Conservation (phyloP, 2,797 vertebrate species). For the Cetoscarus ocellatus region DNA sequence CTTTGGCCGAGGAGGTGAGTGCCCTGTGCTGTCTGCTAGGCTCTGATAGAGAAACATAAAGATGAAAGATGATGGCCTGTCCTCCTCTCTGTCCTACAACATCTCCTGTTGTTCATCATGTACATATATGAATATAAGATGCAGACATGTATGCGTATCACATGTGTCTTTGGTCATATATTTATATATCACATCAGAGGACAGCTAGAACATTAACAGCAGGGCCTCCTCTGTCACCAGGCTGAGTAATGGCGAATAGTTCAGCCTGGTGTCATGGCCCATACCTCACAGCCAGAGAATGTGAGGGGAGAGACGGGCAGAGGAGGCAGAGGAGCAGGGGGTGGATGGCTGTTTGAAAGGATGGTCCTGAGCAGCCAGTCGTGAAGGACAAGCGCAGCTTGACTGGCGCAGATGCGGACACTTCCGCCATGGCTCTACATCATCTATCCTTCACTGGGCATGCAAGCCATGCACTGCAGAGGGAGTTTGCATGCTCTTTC, state of each 20-base stretch:
- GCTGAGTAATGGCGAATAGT: constrained; percentile 83
- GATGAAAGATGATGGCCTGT: constrained; percentile 44
- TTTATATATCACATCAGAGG: constrained; percentile 69
- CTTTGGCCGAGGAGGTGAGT: constrained; percentile 94
- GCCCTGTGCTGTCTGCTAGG: constrained; percentile 8
- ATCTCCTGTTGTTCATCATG: constrained; percentile 41
- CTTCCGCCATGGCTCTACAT: constrained; percentile 90
- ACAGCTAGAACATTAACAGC: constrained; percentile 62
- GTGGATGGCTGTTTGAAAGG: constrained; percentile 73
- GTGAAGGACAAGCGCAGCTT: constrained; percentile 91
- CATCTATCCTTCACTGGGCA: constrained; percentile 93
- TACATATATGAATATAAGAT: constrained; percentile 42
- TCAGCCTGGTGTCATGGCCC: constrained; percentile 80
- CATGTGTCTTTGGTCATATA: constrained; percentile 59
- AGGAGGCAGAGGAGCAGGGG: constrained; percentile 59
- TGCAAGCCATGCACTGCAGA: constrained; percentile 74
- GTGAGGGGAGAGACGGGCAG: constrained; percentile 49
- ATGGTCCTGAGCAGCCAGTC: constrained; percentile 88
- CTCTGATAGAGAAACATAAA: constrained; percentile 6
- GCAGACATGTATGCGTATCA: constrained; percentile 55
- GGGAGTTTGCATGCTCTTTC: constrained; percentile 57
- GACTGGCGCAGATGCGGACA: constrained; percentile 90
- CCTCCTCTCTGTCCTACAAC: constrained; percentile 12
- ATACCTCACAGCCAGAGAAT: constrained; percentile 74
- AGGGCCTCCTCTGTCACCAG: constrained; percentile 58